Evolutionary conservation across 1,140 invertebrate genomes (phyloP), one percentile per base, ranked within the genome.

Genomic region (Maconellicoccus hirsutus): DNA sequence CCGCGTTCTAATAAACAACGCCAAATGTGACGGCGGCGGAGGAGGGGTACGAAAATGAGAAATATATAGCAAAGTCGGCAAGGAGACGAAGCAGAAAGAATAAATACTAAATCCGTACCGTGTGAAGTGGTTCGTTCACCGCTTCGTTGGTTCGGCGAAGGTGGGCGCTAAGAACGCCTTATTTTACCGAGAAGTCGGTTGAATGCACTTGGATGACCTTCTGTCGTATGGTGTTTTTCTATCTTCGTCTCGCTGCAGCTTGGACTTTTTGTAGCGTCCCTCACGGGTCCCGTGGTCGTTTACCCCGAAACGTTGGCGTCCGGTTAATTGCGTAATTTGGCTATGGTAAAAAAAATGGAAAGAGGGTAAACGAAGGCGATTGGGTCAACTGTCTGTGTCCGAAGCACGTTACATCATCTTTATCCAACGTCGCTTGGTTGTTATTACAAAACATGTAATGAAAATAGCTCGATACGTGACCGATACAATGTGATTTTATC

Each of bases 151-250:
- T 19, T 23, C 25, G 21, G 61, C 61, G 61, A 66, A 66, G 61
- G 61, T 66, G 61, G 61, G 61, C 61, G 61, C 61, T 26, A 66
- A 22, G 25, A 26, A 66, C 21, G 25, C 22, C 21, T 23, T 25
- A 66, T 23, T 25, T 66, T 66, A 66, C 61, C 61, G 61, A 66
- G 61, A 66, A 66, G 61, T 66, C 61, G 61, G 61, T 66, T 66
- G 61, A 66, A 66, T 26, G 61, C 61, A 66, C 61, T 66, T 26
- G 22, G 61, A 66, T 66, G 61, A 66, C 61, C 61, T 66, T 66
- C 61, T 19, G 25, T 59, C 21, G 4, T 22, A 59, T 25, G 22
- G 61, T 66, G 61, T 23, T 66, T 66, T 66, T 66, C 21, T 59
- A 22, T 59, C 4, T 52, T 6, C n/a, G n/a, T 16, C 3, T 16